These are phyloP conservation scores for Cryptocephalus primarius DNA, from an alignment of 2,888 invertebrate genomes.

Conservation along the genomic window DNA sequence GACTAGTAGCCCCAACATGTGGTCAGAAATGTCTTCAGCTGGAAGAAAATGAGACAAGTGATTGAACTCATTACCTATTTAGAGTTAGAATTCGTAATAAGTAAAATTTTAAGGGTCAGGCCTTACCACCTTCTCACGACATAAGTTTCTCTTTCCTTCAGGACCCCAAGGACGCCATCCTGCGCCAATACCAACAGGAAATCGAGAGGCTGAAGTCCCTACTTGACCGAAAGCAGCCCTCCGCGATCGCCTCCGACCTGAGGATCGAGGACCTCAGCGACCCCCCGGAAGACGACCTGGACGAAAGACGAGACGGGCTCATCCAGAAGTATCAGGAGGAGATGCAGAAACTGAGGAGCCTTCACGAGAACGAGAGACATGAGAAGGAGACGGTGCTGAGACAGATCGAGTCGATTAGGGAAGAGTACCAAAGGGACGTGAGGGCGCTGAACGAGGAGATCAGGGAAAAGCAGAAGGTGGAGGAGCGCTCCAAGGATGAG, in stretches of 20 bases:
- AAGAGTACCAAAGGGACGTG: conserved; percentile 45
- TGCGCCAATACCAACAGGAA: conserved; percentile 77
- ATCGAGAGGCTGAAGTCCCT: conserved; percentile 57
- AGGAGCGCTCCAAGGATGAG: conserved; percentile 32
- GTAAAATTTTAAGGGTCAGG: no score
- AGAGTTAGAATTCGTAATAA: no score
- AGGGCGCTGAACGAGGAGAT: conserved; percentile 50
- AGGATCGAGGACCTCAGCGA: conserved; percentile 11
- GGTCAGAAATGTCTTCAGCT: no score
- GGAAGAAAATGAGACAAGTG: no score
- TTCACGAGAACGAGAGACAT: conserved; percentile 34
- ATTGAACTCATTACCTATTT: no score
- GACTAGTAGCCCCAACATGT: no score
- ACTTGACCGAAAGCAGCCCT: conserved; percentile 32
- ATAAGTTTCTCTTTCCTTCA: conserved; percentile 3
- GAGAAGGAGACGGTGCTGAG: conserved; percentile 34
- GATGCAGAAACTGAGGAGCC: conserved; percentile 36
- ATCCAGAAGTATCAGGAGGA: conserved; percentile 44
- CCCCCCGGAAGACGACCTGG: conserved; percentile 19
- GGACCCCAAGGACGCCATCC: conserved; percentile 80
- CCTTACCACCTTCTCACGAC: no score
- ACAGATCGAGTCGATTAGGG: conserved; percentile 43
- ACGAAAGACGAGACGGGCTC: conserved; percentile 31
- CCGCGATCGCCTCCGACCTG: conserved; percentile 23
- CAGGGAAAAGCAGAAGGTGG: conserved; percentile 42